phyloP scores from a whole-genome alignment of 2,113 vertebrate species.

The Danionella cerebrum region DNA sequence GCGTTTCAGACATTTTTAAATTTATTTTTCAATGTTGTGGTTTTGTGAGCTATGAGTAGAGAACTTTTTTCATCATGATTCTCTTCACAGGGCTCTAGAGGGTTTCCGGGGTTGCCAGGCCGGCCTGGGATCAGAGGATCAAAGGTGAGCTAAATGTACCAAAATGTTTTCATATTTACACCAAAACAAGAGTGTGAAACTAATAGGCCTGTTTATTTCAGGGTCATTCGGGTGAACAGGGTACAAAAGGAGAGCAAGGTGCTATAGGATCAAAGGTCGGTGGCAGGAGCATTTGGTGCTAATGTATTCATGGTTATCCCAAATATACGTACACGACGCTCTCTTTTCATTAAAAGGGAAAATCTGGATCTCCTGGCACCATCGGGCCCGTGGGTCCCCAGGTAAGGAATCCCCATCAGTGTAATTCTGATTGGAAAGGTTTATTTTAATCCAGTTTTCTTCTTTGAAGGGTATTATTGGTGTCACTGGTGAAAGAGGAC shows the following conservation, averaged over 20 bases:
- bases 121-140: conserved; percentile 85
- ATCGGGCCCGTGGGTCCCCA: conserved; percentile 79
- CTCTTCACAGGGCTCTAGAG: conserved; percentile 72
- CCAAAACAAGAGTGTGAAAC: not conserved
- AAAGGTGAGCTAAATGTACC: conserved; percentile 77
- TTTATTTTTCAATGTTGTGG: too few species aligned
- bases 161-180: too few species aligned
- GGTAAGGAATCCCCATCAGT: conserved; percentile 56
- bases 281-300: not conserved
- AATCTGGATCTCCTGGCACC: conserved; percentile 74
- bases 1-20: too few species aligned
- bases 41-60: too few species aligned
- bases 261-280: conserved; percentile 81
- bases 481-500: conserved; percentile 86
- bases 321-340: not conserved
- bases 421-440: not conserved
- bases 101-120: conserved; percentile 93
- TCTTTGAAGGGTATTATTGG: conserved; percentile 78
- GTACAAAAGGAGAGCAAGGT: conserved; percentile 82
- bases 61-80: too few species aligned
- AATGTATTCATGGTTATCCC: not conserved
- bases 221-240: conserved; percentile 74
- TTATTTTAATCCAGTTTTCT: not conserved
- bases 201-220: conserved; percentile 42
- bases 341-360: conserved; percentile 65